Percentiles rank a stretch among this genome's conserved stretches.
These are phyloP conservation scores for Listronotus oregonensis DNA, from an alignment of 1,140 invertebrate genomes.

Conservation along the genomic window DNA sequence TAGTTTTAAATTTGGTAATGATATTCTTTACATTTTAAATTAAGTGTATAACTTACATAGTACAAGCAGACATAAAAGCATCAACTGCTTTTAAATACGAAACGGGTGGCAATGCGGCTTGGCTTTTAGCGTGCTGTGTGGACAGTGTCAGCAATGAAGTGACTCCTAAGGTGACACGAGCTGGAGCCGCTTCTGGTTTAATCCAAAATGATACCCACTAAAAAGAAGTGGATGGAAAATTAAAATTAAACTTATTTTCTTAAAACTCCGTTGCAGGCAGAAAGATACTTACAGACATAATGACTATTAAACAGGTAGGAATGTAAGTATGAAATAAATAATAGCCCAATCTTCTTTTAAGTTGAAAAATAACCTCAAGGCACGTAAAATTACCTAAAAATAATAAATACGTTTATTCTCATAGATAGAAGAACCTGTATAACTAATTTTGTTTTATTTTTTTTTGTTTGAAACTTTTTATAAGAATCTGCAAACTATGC, in stretches of 20 bases:
- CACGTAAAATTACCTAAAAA: slow-evolving; percentile 85
- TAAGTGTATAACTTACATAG: slow-evolving; percentile 71
- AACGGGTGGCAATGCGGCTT: slow-evolving; percentile 84
- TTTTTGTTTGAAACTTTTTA: too few species aligned
- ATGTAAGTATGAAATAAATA: slow-evolving; percentile 89
- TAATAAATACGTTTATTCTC: too few species aligned
- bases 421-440: too few species aligned
- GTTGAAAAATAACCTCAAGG: slow-evolving; percentile 81
- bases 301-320: slow-evolving; percentile 85
- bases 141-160: slow-evolving; percentile 88
- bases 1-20: too few species aligned
- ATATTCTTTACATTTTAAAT: too few species aligned
- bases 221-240: slow-evolving; percentile 28
- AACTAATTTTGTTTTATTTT: too few species aligned
- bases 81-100: slow-evolving; percentile 90
- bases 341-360: slow-evolving; percentile 83
- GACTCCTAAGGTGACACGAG: slow-evolving; percentile 86
- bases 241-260: too few species aligned
- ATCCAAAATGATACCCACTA: slow-evolving; percentile 95
- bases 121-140: slow-evolving; percentile 89
- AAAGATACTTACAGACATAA: slow-evolving; percentile 77
- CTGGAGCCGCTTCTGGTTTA: slow-evolving; percentile 85
- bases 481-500: too few species aligned
- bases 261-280: too few species aligned
- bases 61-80: slow-evolving; percentile 90